Conservation (phyloP, 1,140 invertebrate species). For the Leptopilina clavipes region DNA sequence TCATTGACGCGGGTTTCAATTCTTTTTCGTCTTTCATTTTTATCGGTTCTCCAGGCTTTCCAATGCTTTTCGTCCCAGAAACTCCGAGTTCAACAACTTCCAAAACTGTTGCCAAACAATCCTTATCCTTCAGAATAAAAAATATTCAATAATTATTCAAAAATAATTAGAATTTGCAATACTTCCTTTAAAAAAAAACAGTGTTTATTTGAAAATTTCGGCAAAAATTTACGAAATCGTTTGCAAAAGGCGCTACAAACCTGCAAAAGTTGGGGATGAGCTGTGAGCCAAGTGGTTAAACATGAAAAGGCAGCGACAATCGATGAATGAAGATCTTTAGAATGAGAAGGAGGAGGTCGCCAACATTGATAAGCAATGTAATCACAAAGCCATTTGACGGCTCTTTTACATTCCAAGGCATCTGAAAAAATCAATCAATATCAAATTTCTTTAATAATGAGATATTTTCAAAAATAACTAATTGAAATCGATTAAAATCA, state of each 20-base stretch:
- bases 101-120: slow-evolving; percentile 92
- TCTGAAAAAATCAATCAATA: slow-evolving; percentile 74
- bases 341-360: slow-evolving; percentile 95
- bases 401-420: slow-evolving; percentile 90
- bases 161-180: no score
- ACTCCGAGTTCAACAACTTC: slow-evolving; percentile 98
- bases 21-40: slow-evolving; percentile 97
- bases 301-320: slow-evolving; percentile 96
- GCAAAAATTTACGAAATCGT: no score
- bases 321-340: slow-evolving; percentile 97
- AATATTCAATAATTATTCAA: no score
- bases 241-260: no score
- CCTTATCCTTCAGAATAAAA: slow-evolving; percentile 81
- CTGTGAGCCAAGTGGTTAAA: slow-evolving; percentile 92
- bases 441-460: not conserved
- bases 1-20: slow-evolving; percentile 95
- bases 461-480: slow-evolving; percentile 26
- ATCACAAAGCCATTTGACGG: slow-evolving; percentile 98
- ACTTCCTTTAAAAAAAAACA: no score
- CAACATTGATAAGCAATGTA: slow-evolving; percentile 98
- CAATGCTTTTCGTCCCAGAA: slow-evolving; percentile 92
- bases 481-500: slow-evolving; percentile 38
- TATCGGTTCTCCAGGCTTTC: slow-evolving; percentile 90
- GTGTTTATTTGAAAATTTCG: no score
- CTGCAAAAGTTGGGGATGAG: slow-evolving; percentile 88